Evolutionary conservation across 2,888 invertebrate genomes (phyloP).

Genomic region (Idaea dimidiata): DNA sequence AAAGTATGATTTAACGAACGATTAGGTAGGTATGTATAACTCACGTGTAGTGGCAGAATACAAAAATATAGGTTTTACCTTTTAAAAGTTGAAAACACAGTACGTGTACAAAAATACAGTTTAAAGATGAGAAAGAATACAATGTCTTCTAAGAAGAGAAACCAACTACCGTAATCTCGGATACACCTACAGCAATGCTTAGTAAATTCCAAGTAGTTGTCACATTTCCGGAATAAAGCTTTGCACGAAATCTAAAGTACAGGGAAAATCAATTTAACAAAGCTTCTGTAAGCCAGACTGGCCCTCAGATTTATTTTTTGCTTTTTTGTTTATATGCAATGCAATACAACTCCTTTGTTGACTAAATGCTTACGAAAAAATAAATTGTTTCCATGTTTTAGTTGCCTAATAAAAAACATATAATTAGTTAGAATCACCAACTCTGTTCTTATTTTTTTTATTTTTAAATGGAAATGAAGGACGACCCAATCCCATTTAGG

Average conservation of each 20-base stretch:
- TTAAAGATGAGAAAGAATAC: not conserved
- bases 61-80: too few relatives aligned
- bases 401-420: not conserved
- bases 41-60: too few relatives aligned
- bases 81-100: not conserved
- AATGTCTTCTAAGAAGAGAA: not conserved
- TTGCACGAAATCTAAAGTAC: slow-evolving; percentile 64
- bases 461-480: not conserved
- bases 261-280: slow-evolving; percentile 79
- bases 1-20: too few relatives aligned
- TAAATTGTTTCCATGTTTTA: too few relatives aligned
- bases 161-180: not conserved
- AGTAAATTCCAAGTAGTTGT: slow-evolving; percentile 54
- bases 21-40: too few relatives aligned
- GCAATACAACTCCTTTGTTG: slow-evolving; percentile 15
- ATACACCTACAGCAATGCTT: slow-evolving; percentile 41
- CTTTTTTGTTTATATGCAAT: too few relatives aligned
- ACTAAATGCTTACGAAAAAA: too few relatives aligned
- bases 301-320: slow-evolving; percentile 38
- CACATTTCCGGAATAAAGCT: slow-evolving; percentile 41
- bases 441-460: not conserved
- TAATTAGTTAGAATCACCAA: not conserved
- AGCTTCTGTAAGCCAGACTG: slow-evolving; percentile 68
- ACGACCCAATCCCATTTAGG: not conserved
- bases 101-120: not conserved